phyloP scores from a whole-genome alignment of 2,113 vertebrate genomes.

The Thomomys bottae region DNA sequence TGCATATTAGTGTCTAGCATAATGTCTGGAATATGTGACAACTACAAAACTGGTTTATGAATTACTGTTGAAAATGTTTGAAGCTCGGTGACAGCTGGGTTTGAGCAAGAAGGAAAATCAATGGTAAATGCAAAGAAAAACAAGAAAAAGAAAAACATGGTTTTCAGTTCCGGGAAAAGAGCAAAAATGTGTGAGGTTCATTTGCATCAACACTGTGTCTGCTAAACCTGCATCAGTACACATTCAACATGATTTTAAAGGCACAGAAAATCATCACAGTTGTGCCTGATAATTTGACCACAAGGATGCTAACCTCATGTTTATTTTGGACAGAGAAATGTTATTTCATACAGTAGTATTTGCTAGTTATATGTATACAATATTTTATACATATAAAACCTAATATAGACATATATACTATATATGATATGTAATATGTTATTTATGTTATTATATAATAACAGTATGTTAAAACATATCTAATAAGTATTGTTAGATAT shows the following conservation, averaged over 20 bases:
- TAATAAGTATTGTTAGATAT: too few species aligned
- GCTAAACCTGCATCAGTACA: neutral
- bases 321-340: slow-evolving; percentile 18
- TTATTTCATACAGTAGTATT: neutral
- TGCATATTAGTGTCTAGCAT: neutral
- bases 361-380: neutral
- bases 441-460: neutral
- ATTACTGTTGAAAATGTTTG: neutral
- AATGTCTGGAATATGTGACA: neutral
- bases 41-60: slow-evolving; percentile 2
- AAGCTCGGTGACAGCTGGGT: neutral
- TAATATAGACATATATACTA: neutral
- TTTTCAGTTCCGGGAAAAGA: slow-evolving; percentile 18
- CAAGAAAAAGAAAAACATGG: neutral
- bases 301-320: slow-evolving; percentile 5
- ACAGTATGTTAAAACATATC: neutral
- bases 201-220: neutral
- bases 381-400: neutral
- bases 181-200: neutral
- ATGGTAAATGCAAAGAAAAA: neutral
- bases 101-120: slow-evolving; percentile 3
- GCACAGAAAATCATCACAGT: too few species aligned
- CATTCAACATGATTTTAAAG: neutral
- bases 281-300: neutral
- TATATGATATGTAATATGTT: neutral